Base-by-base conservation (phyloP, 2,113 vertebrate species). In the Channa maculata region DNA sequence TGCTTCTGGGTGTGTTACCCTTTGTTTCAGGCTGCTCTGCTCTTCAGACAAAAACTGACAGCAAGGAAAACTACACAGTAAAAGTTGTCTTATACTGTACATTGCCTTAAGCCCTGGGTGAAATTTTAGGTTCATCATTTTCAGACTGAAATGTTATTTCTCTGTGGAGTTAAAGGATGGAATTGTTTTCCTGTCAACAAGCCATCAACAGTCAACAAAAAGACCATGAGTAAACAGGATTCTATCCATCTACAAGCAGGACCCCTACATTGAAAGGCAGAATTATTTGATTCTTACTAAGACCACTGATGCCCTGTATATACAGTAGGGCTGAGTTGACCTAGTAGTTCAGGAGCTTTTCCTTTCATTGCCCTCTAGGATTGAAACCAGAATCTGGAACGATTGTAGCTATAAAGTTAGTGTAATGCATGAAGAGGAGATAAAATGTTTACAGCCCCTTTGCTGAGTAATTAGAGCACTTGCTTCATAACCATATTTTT, bases 81-180 rank as follows among this genome's bases (percentile, higher is more conserved):
- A 70, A 84, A 78, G 15, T 36, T 85, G 77, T 72, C 45, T 41
- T 44, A 34, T 60, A 33, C 37, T 44, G 38, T 60, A 33, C 37
- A 74, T 57, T 71, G 49, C 70, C 61, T 71, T 14, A 38, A 71
- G 54, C 37, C 51, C 64, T 3, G 4, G 24, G 41, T 36, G 24
- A 76, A 83, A 71, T 37, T 55, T 77, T 51, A 37, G 65, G 24
- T 24, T 36, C 1, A 60, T 77, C 54, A 65, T 81, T 41, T 68
- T 53, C 39, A 43, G 46, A 68, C 5, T 67, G 33, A 37, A 58
- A 46, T 48, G 33, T n/a, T 62, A 14, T 46, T 71, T 77, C 34
- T 72, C 52, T 68, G 48, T 15, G 14, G 34, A 48, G 44, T 65
- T 41, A 46, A 43, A 57, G 11, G 24, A 43, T 14, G 37, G 24